Evolutionary conservation across 2,113 vertebrate species (phyloP).

Genomic region (Arvicanthis niloticus): DNA sequence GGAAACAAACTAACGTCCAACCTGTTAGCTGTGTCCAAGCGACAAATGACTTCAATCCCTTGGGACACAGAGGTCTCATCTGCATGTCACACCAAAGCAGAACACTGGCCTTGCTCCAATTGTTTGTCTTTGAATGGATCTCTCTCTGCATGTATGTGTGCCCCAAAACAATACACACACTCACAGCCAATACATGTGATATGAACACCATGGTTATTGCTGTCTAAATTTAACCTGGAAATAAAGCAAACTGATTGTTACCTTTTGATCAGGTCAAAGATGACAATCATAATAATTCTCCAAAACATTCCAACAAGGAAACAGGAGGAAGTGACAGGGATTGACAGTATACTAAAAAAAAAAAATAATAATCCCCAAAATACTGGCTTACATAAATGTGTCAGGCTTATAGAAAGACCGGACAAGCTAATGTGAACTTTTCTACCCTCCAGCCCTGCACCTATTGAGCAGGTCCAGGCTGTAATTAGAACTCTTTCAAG

Average conservation of each 20-base stretch:
- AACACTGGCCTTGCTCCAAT: constrained; percentile 65
- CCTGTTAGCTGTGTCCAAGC: constrained; percentile 77
- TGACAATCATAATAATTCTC: constrained; percentile 62
- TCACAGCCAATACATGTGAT: neutral
- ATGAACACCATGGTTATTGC: constrained; percentile 58
- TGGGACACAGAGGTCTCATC: constrained; percentile 51
- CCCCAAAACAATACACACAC: neutral
- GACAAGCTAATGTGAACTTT: constrained; percentile 55
- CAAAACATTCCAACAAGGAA: constrained; percentile 71
- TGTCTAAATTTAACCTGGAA: constrained; percentile 78
- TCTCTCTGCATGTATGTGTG: neutral
- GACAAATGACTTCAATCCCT: constrained; percentile 75
- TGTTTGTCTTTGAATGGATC: constrained; percentile 36
- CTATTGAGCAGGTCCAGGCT: constrained; percentile 55
- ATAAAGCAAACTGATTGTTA: constrained; percentile 59
- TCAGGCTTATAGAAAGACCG: constrained; percentile 51
- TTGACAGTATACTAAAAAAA: constrained; percentile 29
- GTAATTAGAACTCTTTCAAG: constrained; percentile 73
- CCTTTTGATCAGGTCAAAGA: constrained; percentile 59
- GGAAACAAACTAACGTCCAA: constrained; percentile 85
- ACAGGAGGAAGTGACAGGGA: constrained; percentile 4
- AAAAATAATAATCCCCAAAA: constrained; percentile 52
- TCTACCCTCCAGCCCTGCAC: constrained; percentile 34
- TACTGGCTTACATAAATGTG: constrained; percentile 70
- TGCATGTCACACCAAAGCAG: constrained; percentile 38